Base-by-base conservation (phyloP, 2,113 vertebrate species). In the Dendrocopos noguchii region DNA sequence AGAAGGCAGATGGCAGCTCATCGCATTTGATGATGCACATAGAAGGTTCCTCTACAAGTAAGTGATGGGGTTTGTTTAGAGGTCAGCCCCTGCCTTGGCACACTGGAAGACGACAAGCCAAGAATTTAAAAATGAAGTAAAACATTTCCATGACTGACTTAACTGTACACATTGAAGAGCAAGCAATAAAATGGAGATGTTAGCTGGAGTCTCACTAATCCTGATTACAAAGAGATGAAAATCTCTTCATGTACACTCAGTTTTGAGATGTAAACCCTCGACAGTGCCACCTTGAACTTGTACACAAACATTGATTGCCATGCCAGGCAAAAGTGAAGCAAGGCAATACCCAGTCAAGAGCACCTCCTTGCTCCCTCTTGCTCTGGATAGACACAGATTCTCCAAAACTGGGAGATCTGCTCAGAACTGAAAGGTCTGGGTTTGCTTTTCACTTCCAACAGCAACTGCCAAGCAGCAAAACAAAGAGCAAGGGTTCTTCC, bases 111-210 rank as follows among this genome's bases (percentile, higher is more conserved):
- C 53, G 56, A 84, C 86, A 84, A 87, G 42, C 18, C 76, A 92
- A 76, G 39, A 80, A 74, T 80, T 77, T 82, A 77, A 39, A 84
- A 92, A 88, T 67, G 85, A 88, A 94, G 33, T 46, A 93, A 83
- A 90, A 83, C 33, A 76, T 16, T 76, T 5, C 73, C 52, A 14
- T 64, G 78, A 64, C 90, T 82, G 76, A 80, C 34, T 67, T 1
- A 0, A 53, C 2, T 78, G 21, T 65, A 76, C 59, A 73, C 29
- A 82, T 0, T 44, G 39, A 47, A 78, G 29, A 77, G 33, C 56
- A 88, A 77, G 65, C 24, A 78, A 24, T 55, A 94, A 67, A 36
- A 85, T 36, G 50, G 44, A 76, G 34, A 70, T 52, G n/a, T 70
- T 90, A 88, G 59, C 68, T 91, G 52, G 22, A 83, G 64, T 60